Conservation (phyloP, 2,888 invertebrate genomes). For the Electrophaes corylata region DNA sequence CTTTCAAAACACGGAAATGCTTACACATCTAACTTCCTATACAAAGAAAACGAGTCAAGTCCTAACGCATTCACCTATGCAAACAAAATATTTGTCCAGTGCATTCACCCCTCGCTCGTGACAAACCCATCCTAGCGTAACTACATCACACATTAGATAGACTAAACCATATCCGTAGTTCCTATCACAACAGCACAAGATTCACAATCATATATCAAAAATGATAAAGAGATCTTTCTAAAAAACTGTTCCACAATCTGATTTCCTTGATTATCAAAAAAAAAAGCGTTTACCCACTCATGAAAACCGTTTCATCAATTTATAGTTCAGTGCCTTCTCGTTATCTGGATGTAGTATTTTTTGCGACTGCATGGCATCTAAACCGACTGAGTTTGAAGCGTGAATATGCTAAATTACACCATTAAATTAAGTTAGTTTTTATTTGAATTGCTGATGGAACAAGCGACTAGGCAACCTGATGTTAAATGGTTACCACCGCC, state of each 20-base stretch:
- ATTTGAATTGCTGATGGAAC: too few relatives aligned
- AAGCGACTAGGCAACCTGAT: too few relatives aligned
- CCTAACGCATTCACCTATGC: constrained; percentile 27
- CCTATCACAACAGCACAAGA: constrained; percentile 26
- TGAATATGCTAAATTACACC: constrained; percentile 24
- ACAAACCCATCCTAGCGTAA: constrained; percentile 69
- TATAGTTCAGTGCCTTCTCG: constrained; percentile 56
- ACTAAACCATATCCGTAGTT: constrained; percentile 7
- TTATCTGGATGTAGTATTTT: constrained; percentile 34
- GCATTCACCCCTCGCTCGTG: constrained; percentile 74
- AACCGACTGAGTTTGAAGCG: constrained; percentile 25
- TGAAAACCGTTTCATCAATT: constrained; percentile 52
- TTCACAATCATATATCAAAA: constrained; percentile 16
- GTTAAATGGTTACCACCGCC: too few relatives aligned
- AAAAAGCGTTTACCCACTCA: constrained; percentile 43
- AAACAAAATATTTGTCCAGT: constrained; percentile 62
- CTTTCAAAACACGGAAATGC: not conserved
- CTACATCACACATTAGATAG: constrained; percentile 44
- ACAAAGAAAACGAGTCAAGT: constrained; percentile 13
- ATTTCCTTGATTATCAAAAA: constrained; percentile 60
- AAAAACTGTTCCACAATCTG: constrained; percentile 53
- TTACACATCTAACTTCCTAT: not conserved
- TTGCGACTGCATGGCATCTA: constrained; percentile 10
- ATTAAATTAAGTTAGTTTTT: too few relatives aligned
- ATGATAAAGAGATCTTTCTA: constrained; percentile 8